phyloP scores from a whole-genome alignment of 1,140 invertebrate species.

The Drosophila busckii region DNA sequence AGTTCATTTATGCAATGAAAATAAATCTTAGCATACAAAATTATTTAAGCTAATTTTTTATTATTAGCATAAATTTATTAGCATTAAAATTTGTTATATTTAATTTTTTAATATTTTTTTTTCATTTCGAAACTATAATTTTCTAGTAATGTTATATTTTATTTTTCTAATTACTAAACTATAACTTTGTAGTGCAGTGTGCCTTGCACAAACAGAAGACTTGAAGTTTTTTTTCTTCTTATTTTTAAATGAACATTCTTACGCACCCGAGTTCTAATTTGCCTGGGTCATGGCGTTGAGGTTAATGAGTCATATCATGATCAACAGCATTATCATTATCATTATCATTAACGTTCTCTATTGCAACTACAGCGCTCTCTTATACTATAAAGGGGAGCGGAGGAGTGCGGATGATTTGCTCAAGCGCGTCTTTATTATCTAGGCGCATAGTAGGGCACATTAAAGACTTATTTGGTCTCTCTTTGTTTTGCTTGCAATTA shows the following conservation, averaged over 20 bases:
- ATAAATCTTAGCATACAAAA: too few relatives aligned
- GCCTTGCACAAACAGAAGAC: conserved; percentile 5
- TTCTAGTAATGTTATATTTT: too few relatives aligned
- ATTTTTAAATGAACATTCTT: conserved; percentile 7
- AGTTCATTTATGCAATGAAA: too few relatives aligned
- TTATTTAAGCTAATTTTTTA: too few relatives aligned
- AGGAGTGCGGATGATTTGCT: not conserved
- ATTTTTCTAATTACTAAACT: too few relatives aligned
- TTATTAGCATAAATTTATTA: too few relatives aligned
- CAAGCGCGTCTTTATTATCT: conserved; percentile 25
- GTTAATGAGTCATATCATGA: conserved; percentile 76
- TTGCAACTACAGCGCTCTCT: not conserved
- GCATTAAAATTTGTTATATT: not conserved
- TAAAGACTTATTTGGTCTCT: conserved; percentile 50
- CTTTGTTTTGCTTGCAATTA: conserved; percentile 62
- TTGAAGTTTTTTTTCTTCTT: conserved; percentile 13
- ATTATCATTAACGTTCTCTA: conserved; percentile 18
- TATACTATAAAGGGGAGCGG: not conserved
- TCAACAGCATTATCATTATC: conserved; percentile 56
- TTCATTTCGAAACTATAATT: too few relatives aligned
- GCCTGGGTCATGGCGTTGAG: conserved; percentile 73
- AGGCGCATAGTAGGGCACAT: conserved; percentile 41
- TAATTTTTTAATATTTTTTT: too few relatives aligned
- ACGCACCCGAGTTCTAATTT: conserved; percentile 57
- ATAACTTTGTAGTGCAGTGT: conserved; percentile 14